phyloP scores from a whole-genome alignment of 1,140 invertebrate species.

The Nilaparvata lugens region DNA sequence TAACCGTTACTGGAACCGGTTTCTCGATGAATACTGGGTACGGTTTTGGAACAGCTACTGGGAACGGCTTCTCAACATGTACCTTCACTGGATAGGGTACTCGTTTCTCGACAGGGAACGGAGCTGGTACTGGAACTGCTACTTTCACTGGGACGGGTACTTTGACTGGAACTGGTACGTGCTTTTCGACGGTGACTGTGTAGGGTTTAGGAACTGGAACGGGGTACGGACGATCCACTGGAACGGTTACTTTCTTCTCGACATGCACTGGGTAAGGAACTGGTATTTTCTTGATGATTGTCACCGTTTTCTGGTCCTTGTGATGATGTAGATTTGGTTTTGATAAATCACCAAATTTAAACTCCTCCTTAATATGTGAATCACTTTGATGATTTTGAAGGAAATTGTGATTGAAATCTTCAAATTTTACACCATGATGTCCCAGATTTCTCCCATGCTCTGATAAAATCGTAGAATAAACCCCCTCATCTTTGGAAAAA shows the following conservation, averaged over 20 bases:
- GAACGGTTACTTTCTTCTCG: conserved; percentile 36
- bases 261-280: conserved; percentile 47
- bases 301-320: conserved; percentile 25
- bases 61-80: conserved; percentile 43
- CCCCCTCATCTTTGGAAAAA: too few relatives aligned
- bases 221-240: conserved; percentile 26
- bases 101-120: conserved; percentile 49
- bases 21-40: conserved; percentile 55
- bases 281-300: conserved; percentile 56
- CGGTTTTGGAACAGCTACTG: conserved; percentile 15
- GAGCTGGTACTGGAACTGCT: conserved; percentile 13
- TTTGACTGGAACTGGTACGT: conserved; percentile 11
- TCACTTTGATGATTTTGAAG: too few relatives aligned
- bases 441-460: too few relatives aligned
- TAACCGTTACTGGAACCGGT: conserved; percentile 47
- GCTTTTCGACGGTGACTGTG: conserved; percentile 21
- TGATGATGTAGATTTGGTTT: background rate
- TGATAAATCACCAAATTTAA: too few relatives aligned
- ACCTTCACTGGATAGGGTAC: conserved; percentile 42
- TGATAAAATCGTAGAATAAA: too few relatives aligned
- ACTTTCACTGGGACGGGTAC: conserved; percentile 17
- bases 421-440: too few relatives aligned
- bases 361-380: too few relatives aligned
- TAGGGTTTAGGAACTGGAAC: conserved; percentile 24
- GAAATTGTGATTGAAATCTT: too few relatives aligned